Conservation (phyloP, 2,888 invertebrate genomes). For the Plagiodera versicolora region DNA sequence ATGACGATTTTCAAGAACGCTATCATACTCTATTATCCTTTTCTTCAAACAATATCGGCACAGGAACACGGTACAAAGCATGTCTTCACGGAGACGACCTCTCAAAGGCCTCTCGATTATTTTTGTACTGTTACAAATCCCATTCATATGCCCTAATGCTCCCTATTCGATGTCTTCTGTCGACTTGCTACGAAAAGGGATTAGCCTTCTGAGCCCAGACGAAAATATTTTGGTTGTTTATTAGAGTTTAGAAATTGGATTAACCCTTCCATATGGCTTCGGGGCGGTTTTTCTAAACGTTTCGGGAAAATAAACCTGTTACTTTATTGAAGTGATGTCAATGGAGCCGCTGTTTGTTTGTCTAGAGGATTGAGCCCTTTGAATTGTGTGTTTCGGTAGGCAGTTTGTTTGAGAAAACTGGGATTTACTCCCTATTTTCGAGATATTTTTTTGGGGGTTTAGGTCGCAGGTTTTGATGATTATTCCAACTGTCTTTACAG, state of each 20-base stretch:
- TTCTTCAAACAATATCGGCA: not conserved
- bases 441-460: too few species aligned
- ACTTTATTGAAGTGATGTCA: slow-evolving; percentile 4
- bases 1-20: not conserved
- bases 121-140: slow-evolving; percentile 24
- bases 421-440: too few species aligned
- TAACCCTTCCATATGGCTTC: slow-evolving; percentile 32
- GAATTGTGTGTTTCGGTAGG: slow-evolving; percentile 3
- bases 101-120: slow-evolving; percentile 23
- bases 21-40: not conserved
- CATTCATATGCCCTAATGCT: slow-evolving; percentile 26
- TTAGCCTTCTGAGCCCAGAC: slow-evolving; percentile 15
- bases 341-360: slow-evolving; percentile 12
- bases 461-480: too few species aligned
- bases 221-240: slow-evolving; percentile 36
- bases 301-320: slow-evolving; percentile 12
- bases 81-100: slow-evolving; percentile 25
- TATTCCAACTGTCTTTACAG: too few species aligned
- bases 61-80: slow-evolving; percentile 19
- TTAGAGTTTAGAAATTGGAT: slow-evolving; percentile 37
- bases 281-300: slow-evolving; percentile 19
- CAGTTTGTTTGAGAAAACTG: too few species aligned
- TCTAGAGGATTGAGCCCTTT: slow-evolving; percentile 5
- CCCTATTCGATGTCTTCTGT: slow-evolving; percentile 26
- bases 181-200: slow-evolving; percentile 23